Conservation (phyloP, 2,888 invertebrate genomes). For the Polyommatus iphigenia region DNA sequence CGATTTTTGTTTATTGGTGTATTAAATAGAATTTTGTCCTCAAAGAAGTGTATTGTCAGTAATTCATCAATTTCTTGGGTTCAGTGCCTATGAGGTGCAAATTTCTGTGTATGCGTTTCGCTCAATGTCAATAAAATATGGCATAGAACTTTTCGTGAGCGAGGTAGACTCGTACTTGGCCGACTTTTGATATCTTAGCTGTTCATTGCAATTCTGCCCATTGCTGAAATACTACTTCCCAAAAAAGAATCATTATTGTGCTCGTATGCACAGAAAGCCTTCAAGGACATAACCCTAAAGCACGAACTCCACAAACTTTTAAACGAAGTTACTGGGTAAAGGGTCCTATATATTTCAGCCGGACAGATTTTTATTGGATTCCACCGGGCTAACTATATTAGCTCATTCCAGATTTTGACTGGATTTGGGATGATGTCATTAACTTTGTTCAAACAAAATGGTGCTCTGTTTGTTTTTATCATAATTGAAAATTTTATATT, state of each 20-base stretch:
- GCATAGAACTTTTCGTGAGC: background rate
- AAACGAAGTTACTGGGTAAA: background rate
- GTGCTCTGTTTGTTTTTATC: background rate
- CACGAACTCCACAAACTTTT: background rate
- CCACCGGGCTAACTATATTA: conserved; percentile 4
- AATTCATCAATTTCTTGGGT: no score
- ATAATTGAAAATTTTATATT: conserved; percentile 2
- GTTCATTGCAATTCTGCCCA: background rate
- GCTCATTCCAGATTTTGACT: conserved; percentile 20
- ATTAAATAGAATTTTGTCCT: no score
- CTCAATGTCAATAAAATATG: no score
- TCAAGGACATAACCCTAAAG: background rate
- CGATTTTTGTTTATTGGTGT: no score
- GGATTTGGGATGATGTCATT: conserved; percentile 9
- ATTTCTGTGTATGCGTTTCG: no score
- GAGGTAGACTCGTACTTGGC: background rate
- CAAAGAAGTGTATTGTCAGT: no score
- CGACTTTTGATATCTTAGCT: background rate
- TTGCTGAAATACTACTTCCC: background rate
- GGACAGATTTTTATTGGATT: conserved; percentile 25
- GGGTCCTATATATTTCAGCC: conserved; percentile 9
- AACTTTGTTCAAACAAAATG: background rate
- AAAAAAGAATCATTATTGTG: background rate
- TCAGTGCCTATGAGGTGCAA: no score
- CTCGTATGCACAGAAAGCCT: background rate